Evolutionary conservation across 2,113 vertebrate genomes (phyloP), one percentile per base, ranked within the genome.

Genomic region (Macroglossus sobrinus): DNA sequence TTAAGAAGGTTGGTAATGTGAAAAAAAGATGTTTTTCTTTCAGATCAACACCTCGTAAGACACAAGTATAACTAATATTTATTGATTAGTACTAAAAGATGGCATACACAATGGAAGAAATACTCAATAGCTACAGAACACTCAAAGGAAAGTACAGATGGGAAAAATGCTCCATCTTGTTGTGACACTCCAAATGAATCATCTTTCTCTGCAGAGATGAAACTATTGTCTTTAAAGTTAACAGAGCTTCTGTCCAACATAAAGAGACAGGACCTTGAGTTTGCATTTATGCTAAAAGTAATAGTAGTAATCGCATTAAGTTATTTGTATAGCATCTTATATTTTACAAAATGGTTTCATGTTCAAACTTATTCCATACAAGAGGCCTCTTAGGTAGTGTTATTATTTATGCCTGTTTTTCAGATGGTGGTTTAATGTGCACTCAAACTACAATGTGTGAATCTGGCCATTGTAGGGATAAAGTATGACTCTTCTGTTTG

Each of bases 1-100:
- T 85, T 90, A 93, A 61, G 47, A 74, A 96, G 59, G n/a, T 18
- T 66, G 40, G 66, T 97, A 50, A 87, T 63, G 19, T 94, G 69
- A 87, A 93, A 93, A 33, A 93, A 30, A 28, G 53, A 40, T 92
- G 79, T 87, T 68, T 94, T 85, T 16, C 10, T 64, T 89, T 93
- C 33, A 95, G 33, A 92, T 64, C 28, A 16, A 71, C 64, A 75
- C 43, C 40, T 86, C 18, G 95, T 38, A 91, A 89, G 50, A 63
- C 19, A 12, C 63, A 81, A 68, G 22, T 57, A 55, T 81, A 43
- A 55, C 22, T 61, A 47, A 81, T 14, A 30, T 82, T 69, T 80
- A 47, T 92, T 91, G 43, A 61, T 84, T 68, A 79, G 19, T 38
- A 82, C 16, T 45, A 63, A 63, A 68, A 28, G 28, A 50, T 76